These are phyloP conservation scores for Scalopus aquaticus DNA, from an alignment of 2,113 vertebrate genomes.

Conservation along the genomic window DNA sequence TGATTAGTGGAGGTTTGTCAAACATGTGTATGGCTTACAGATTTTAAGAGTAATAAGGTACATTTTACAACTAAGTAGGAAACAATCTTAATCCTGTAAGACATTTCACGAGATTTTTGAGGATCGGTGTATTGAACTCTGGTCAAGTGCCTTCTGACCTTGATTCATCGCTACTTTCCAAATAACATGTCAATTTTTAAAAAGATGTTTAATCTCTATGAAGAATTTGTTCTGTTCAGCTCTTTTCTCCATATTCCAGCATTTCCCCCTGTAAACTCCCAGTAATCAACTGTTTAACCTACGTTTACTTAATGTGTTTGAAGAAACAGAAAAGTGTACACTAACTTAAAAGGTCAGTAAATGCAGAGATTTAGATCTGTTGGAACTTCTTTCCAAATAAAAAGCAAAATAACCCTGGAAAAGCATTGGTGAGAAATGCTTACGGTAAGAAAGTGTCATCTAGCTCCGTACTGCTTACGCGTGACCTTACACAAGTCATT, in stretches of 20 bases:
- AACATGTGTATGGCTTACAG: neutral
- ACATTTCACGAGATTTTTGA: neutral
- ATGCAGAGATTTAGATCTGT: neutral
- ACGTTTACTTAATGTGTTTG: neutral
- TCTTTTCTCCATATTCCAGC: neutral
- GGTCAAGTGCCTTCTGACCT: neutral
- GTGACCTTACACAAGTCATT: neutral
- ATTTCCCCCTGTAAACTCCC: neutral
- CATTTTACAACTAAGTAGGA: conserved; percentile 24
- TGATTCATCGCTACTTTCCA: conserved; percentile 14
- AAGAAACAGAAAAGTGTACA: neutral
- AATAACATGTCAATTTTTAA: neutral
- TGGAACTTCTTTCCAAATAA: conserved; percentile 9
- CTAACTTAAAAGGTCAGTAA: neutral
- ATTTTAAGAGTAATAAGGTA: neutral
- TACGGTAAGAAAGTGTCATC: neutral
- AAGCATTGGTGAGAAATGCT: neutral
- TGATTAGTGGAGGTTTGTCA: neutral
- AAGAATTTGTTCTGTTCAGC: neutral
- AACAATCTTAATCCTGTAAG: neutral
- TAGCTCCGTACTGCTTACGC: neutral
- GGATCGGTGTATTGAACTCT: conserved; percentile 37
- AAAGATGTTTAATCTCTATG: neutral
- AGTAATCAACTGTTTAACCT: neutral
- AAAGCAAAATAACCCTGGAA: neutral